Evolutionary conservation across 2,113 vertebrate species (phyloP), one percentile per base, ranked within the genome.

Genomic region (Chlorodrepanis virens): DNA sequence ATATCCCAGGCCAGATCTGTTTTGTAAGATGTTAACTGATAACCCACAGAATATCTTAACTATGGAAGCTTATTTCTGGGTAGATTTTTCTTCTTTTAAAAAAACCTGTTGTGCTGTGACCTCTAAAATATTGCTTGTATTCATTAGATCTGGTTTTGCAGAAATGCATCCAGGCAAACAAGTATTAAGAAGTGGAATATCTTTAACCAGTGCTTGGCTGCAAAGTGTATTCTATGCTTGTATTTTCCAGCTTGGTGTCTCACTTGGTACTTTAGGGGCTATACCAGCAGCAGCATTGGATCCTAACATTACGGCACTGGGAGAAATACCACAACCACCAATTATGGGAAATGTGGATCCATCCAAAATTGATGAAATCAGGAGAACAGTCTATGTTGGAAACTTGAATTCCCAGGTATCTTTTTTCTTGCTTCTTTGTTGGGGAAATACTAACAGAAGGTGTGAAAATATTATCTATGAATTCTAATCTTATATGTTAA

Each of bases 321-420:
- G 97, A 93, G 88, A 98, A 79, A 96, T 97, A 89, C 94, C 98
- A 50, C 99, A 99, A 64, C 98, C 98, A 56, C 99, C 99, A 10
- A 98, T 99, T 91, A 99, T 99, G 98, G 99, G 99, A 53, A 99
- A 99, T 89, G 99, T 99, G 74, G 99, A 99, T 78, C 99, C 99
- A 75, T 98, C 99, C n/a, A 99, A 99, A 97, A 98, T 99, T 45
- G 98, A 99, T 89, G 99, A 99, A 97, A 99, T 99, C 87, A 98
- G 99, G 89, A 98, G 99, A 97, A 99, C 99, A 2, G 98, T 99
- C 67, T 99, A 99, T 47, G 99, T 99, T 59, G 99, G 99, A 97
- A 99, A 99, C 97, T 94, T 99, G 93, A 99, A 99, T 98, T 99
- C 99, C 8, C 99, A 99, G 99, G 99, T 99, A 98, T 91, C 42